Evolutionary conservation across 2,888 invertebrate species (phyloP), one percentile per base, ranked within the genome.

Genomic region (Phasia obesa): DNA sequence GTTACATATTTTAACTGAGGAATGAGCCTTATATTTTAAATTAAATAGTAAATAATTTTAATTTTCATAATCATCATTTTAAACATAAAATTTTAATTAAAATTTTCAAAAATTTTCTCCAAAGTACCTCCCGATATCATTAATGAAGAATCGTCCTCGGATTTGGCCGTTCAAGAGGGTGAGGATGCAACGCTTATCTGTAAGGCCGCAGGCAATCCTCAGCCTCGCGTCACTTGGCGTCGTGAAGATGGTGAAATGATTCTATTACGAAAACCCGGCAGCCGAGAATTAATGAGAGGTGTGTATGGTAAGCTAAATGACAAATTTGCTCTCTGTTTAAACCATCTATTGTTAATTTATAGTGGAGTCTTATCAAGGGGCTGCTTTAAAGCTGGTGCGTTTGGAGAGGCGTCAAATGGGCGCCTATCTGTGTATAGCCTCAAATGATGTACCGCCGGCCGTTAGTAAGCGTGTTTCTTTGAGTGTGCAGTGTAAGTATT

Each of bases 381-480:
- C 95, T 84, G 92, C 93, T 81, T 91, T 96, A 86, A 93, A 94
- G 85, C 93, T 98, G 88, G 93, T 95, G 92, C 94, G 96, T 84
- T 94, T 97, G 87, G 96, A 97, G 89, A 93, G 97, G 67, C 94
- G 95, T 87, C 97, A 98, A 93, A 97, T 97, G 96, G 97, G 97
- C 44, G 95, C 96, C 35, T 97, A 97, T 91, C 94, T 97, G 87
- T 98, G 97, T 92, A 97, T 97, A 88, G 97, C 97, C 15, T 95
- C 95, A 88, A 98, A 98, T 90, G 97, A 97, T 90, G 97, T 98
- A 53, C 97, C 97, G 31, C 97, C 97, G 5, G 96, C 97, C 9
- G 97, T 97, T 88, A 97, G 96, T 93, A 97, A 97, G 91, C 92
- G 97, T 86, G 97, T 97, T 87, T 95, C 95, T 60, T 94, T 98